Evolutionary conservation across 2,888 invertebrate species (phyloP).

Genomic region (Dasypolia templi): DNA sequence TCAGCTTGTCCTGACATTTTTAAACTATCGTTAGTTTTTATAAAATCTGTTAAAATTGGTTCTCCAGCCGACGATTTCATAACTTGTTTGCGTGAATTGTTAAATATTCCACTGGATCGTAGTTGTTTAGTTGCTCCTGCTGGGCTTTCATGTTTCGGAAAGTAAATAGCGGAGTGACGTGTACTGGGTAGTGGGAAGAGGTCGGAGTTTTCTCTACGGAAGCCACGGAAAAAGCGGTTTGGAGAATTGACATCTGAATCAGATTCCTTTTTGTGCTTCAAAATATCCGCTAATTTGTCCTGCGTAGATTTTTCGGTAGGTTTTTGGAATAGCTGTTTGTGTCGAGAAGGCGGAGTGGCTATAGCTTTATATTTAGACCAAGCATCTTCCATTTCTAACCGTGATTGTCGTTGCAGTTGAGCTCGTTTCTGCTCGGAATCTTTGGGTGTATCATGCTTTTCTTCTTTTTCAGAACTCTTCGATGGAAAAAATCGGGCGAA

Average conservation of each 20-base stretch:
- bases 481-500: constrained; percentile 95
- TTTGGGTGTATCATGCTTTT: constrained; percentile 82
- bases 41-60: constrained; percentile 93
- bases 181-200: constrained; percentile 94
- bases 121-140: constrained; percentile 87
- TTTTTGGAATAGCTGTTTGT: constrained; percentile 83
- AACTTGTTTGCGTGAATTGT: constrained; percentile 92
- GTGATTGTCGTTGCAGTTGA: constrained; percentile 85
- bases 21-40: constrained; percentile 90
- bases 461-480: constrained; percentile 82
- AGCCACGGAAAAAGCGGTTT: constrained; percentile 94
- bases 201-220: constrained; percentile 96
- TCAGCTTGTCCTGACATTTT: constrained; percentile 86
- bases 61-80: constrained; percentile 90
- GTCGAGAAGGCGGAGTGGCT: constrained; percentile 85
- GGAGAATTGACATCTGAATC: constrained; percentile 93
- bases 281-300: constrained; percentile 87
- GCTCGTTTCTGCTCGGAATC: constrained; percentile 83
- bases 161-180: constrained; percentile 93
- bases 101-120: constrained; percentile 93
- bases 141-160: constrained; percentile 90
- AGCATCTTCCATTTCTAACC: constrained; percentile 87
- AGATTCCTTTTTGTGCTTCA: constrained; percentile 92
- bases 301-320: constrained; percentile 83
- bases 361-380: constrained; percentile 86